Base-by-base conservation (phyloP, 2,113 vertebrate genomes). In the Thamnaconus septentrionalis region DNA sequence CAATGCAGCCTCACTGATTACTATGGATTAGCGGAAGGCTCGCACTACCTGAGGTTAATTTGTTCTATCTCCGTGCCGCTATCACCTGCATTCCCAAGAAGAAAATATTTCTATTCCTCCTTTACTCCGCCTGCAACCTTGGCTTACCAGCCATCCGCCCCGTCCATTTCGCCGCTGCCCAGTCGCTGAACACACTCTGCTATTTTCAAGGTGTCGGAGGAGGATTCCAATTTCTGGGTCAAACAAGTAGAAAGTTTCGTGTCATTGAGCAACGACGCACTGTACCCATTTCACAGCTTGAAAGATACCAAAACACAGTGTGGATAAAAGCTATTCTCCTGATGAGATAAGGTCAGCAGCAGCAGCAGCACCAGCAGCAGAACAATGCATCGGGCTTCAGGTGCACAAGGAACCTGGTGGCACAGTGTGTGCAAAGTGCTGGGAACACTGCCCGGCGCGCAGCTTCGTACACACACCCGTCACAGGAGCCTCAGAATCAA, bases 41-140 rank as follows among this genome's bases (percentile, higher is more conserved):
- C 11, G 47, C 78, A 70, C 83, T 80, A 87, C 85, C 85, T 78
- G 78, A 74, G 86, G 78, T 85, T 91, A 87, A 92, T 91, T 90
- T 90, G 87, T 89, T 91, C 87, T 79, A 90, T 90, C 86, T 86
- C 71, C 72, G 71, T 83, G 84, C 79, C 88, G 86, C 91, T 90
- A 86, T 85, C 79, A 88, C 84, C 78, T 79, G 70, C 81, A 54
- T 56, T 69, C 79, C 79, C 59, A 40, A 69, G 53, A 79, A 56
- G 56, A 76, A 87, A 80, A 72, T 59, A 65, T 79, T 75, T 73
- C 59, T 60, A 61, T 66, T 8, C 42, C 55, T 40, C 40, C 42
- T 12, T 10, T 11, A 53, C 18, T 31, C 18, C 8, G 56, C 31
- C 6, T 65, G 52, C 12, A 10, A 47, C 62, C 49, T 51, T 9